Evolutionary conservation across 2,797 vertebrate species (phyloP).

Genomic region (Sebastes variabilis): DNA sequence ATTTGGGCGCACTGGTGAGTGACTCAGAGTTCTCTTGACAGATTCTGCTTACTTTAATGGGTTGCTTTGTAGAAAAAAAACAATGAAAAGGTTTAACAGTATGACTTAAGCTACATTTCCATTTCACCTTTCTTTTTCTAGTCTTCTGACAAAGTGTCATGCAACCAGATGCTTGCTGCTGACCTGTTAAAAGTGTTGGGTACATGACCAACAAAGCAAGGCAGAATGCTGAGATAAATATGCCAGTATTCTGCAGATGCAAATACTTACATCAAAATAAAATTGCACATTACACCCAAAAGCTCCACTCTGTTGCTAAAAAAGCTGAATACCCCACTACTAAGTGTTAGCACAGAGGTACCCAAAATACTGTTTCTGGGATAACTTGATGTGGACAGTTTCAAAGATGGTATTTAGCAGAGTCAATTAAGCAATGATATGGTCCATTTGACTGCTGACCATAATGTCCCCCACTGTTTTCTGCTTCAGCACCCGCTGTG

Average conservation of each 20-base stretch:
- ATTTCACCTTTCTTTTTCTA: neutral
- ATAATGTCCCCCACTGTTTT: slow-evolving; percentile 54
- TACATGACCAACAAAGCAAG: neutral
- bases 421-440: slow-evolving; percentile 70
- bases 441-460: slow-evolving; percentile 62
- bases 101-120: neutral
- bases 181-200: neutral
- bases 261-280: neutral
- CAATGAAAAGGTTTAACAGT: neutral
- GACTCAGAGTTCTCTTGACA: neutral
- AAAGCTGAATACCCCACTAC: neutral
- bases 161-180: neutral
- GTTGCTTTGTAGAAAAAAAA: neutral
- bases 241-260: neutral
- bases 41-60: neutral
- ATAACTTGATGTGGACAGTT: slow-evolving; percentile 22
- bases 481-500: slow-evolving; percentile 41
- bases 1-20: neutral
- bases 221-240: neutral
- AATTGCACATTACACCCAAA: neutral
- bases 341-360: neutral
- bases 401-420: slow-evolving; percentile 50
- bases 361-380: neutral
- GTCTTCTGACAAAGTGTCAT: neutral
- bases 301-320: neutral